phyloP scores from a whole-genome alignment of 2,888 invertebrate species.

The Zonitis immaculata region DNA sequence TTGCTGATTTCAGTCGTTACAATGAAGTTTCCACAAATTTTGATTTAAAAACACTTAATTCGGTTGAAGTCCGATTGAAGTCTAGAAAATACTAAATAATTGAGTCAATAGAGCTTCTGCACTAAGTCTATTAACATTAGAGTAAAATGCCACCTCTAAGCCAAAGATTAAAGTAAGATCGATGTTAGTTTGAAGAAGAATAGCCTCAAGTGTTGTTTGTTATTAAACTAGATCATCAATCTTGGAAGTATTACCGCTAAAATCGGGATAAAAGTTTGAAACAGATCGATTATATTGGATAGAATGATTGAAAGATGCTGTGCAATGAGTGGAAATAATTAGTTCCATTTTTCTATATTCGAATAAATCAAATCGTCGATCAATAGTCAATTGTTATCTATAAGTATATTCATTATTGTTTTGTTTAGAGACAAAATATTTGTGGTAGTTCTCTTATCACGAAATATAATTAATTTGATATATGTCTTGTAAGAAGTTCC shows the following conservation, averaged over 20 bases:
- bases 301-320: too few species aligned
- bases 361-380: constrained; percentile 20
- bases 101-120: too few species aligned
- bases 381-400: constrained; percentile 19
- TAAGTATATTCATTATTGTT: constrained; percentile 8
- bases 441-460: too few species aligned
- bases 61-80: too few species aligned
- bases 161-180: constrained; percentile 13
- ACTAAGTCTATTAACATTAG: too few species aligned
- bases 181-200: constrained; percentile 20
- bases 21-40: too few species aligned
- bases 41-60: too few species aligned
- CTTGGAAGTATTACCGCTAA: constrained; percentile 9
- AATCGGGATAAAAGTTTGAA: too few species aligned
- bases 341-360: constrained; percentile 25
- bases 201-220: constrained; percentile 18
- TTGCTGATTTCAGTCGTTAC: too few species aligned
- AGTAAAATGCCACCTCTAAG: too few species aligned
- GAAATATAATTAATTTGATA: neutral
- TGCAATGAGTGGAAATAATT: constrained; percentile 20
- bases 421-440: neutral
- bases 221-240: constrained; percentile 26
- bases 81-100: too few species aligned
- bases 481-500: constrained; percentile 4
- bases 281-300: too few species aligned